A percentile compares a stretch with the other conserved stretches of the same genome.
These are phyloP conservation scores for Varecia variegata DNA, from an alignment of 2,797 vertebrate species.

Conservation along the genomic window DNA sequence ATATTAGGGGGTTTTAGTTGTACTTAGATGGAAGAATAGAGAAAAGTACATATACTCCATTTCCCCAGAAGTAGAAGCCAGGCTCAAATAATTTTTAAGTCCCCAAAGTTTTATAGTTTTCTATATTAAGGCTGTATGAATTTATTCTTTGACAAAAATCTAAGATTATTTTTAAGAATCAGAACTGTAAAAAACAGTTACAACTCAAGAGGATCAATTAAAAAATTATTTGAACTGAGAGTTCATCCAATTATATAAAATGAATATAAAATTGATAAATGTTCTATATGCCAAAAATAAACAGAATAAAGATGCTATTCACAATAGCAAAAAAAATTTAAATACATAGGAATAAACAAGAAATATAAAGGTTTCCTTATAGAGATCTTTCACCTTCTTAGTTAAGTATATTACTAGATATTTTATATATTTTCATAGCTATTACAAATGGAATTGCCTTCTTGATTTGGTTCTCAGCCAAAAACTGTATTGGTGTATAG, in stretches of 20 bases:
- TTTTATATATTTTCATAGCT: background rate
- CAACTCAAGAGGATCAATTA: background rate
- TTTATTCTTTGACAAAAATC: background rate
- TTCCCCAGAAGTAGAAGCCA: background rate
- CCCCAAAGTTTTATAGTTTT: background rate
- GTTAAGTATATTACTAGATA: background rate
- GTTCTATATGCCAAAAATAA: background rate
- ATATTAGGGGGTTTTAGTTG: background rate
- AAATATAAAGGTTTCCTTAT: background rate
- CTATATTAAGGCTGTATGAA: background rate
- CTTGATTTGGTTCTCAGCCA: background rate
- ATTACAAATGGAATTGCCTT: background rate
- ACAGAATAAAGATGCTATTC: background rate
- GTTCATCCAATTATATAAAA: background rate
- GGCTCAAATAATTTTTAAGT: background rate
- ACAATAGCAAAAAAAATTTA: background rate
- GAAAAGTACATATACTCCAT: background rate
- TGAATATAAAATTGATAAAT: background rate
- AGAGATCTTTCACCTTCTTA: background rate
- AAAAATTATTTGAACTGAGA: background rate
- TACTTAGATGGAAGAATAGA: background rate
- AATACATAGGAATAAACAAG: background rate
- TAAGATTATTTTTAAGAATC: background rate
- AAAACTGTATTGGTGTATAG: background rate
- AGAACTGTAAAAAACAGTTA: background rate